Evolutionary conservation across 2,888 invertebrate species (phyloP), one percentile per base, ranked within the genome.

Genomic region (Dyspetes luteomarginatus): DNA sequence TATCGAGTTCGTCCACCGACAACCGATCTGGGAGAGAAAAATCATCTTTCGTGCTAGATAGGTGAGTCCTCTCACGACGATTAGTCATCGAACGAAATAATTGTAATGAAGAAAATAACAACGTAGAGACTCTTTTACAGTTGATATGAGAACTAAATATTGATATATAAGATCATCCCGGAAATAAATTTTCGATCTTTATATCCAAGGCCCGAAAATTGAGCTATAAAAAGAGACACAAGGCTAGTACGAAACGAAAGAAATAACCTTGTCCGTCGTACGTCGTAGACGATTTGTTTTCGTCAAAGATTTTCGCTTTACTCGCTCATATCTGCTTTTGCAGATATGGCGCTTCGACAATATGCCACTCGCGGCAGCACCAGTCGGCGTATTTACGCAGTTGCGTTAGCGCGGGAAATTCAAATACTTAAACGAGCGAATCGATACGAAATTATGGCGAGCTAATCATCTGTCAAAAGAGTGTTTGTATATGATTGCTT

Each of bases 181-280:
- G 36, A 1, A 2, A 36, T 36, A 36, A 36, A 7, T 9, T 2
- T 0, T 36, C 2, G 12, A 36, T 36, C 7, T 36, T 36, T 36
- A n/a, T n/a, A n/a, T 36, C 68, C 60, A 62, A 68, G 68, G 60
- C 68, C 26, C 68, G n/a, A 36, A 28, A 68, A 62, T 19, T 36
- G n/a, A 24, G 28, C 52, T 45, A 55, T 62, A 68, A 76, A 60
- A 62, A 76, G 26, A 56, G 15, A 12, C 28, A 1, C 50, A 52
- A 76, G 68, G 60, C 36, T 36, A 12, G 36, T 36, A 36, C n/a
- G n/a, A n/a, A n/a, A n/a, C n/a, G 36, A 36, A 36, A 36, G 9
- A 36, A 36, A 36, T 36, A 36, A 36, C 36, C 36, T 36, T 36
- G 36, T 12, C 12, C 9, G 3, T 24, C 60, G 43, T n/a, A 17